Conservation (phyloP, 2,113 vertebrate genomes). For the Thymallus thymallus region DNA sequence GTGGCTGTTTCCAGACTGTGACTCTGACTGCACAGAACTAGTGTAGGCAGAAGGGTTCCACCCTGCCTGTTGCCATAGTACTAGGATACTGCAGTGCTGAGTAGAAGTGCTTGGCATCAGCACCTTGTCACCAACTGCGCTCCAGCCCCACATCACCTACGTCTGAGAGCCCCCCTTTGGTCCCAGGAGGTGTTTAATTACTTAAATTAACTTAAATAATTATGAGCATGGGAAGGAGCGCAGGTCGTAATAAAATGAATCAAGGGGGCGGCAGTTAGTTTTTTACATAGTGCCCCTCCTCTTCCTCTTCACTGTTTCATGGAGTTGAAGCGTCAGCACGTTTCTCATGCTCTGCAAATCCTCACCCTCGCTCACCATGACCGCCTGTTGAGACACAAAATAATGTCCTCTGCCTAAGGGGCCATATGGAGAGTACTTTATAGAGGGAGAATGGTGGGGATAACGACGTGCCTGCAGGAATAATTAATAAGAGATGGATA, state of each 20-base stretch:
- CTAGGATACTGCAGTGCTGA: constrained; percentile 61
- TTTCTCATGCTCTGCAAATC: constrained; percentile 48
- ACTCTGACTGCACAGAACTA: constrained; percentile 26
- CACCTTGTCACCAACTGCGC: constrained; percentile 49
- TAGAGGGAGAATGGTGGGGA: constrained; percentile 24
- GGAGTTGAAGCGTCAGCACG: constrained; percentile 56
- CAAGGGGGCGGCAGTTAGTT: constrained; percentile 43
- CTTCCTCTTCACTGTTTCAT: constrained; percentile 17
- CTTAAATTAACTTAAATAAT: constrained; percentile 52
- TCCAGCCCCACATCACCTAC: constrained; percentile 33
- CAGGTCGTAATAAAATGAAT: constrained; percentile 45
- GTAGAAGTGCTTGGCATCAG: constrained; percentile 44
- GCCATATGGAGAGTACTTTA: constrained; percentile 56
- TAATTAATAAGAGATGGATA: constrained; percentile 62
- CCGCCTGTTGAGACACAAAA: constrained; percentile 52
- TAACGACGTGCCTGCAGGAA: constrained; percentile 43
- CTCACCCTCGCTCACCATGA: constrained; percentile 33
- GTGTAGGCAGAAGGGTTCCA: constrained; percentile 32
- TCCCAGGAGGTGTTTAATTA: constrained; percentile 32
- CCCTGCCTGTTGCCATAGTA: constrained; percentile 54
- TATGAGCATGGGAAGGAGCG: constrained; percentile 31
- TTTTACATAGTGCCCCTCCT: constrained; percentile 34
- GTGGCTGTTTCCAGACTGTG: constrained; percentile 34
- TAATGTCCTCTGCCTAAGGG: constrained; percentile 53
- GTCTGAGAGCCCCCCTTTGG: constrained; percentile 21